Base-by-base conservation (phyloP, 2,888 invertebrate genomes). In the Sesamia inferens region DNA sequence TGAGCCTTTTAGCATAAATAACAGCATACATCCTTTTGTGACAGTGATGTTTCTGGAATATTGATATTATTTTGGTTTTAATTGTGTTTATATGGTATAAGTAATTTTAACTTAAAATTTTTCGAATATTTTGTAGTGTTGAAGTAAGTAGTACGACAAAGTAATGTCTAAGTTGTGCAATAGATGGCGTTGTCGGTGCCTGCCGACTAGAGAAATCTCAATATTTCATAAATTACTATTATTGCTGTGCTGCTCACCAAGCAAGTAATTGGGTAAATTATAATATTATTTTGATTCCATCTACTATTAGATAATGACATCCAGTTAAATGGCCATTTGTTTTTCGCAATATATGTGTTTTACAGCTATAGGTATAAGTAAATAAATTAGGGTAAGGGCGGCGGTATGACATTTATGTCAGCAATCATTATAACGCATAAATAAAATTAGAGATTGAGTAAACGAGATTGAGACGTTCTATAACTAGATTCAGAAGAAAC, bases 111-210 rank as follows among this genome's bases (percentile, higher is more conserved):
- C n/a, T 0, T 10, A 0, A 19, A 48, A 48, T 10, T 2, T 62
- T 19, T 62, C 6, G 14, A 4, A 14, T 42, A 11, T 47, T 51
- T 44, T 44, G 5, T 14, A 11, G 2, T 48, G 14, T 22, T 31
- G 5, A 11, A 39, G 16, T 19, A 8, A 31, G n/a, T 39, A 39
- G 19, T n/a, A 19, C 6, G 16, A 44, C 13, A 8, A 57, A 65
- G 39, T 0, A 48, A 55, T 82, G 22, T 39, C 22, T 22, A 8
- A 14, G 5, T 51, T 63, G 10, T 22, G 22, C 44, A 63, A 73
- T 47, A 80, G 80, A 80, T 82, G 80, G 83, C 82, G 82, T 31
- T 67, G 47, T 14, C 39, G 61, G 62, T 59, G n/a, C 59, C 58
- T 59, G 16, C n/a, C 22, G 54, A 57, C 11, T 39, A 55, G 4